Evolutionary conservation across 2,888 invertebrate genomes (phyloP), one percentile per base, ranked within the genome.

Genomic region (Asteroscopus sphinx): DNA sequence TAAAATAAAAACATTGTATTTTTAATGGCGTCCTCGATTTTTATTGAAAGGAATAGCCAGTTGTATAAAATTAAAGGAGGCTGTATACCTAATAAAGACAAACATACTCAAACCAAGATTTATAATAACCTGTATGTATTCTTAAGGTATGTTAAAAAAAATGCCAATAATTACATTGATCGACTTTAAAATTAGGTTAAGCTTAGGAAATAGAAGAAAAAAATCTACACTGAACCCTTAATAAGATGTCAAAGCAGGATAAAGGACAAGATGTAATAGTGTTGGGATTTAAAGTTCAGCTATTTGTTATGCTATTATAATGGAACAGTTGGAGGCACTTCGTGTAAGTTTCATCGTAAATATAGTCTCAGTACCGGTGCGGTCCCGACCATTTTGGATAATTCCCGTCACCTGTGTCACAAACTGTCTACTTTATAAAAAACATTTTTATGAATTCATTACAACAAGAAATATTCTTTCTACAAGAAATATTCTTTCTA

Each of bases 291-390:
- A 80, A 84, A 82, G 80, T 82, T 75, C 9, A 68, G 68, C 66
- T 82, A 82, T 83, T 83, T 82, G 79, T 77, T 81, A 74, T 58
- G 67, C 76, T 68, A 76, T 81, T 82, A 66, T 64, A 79, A 77
- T 65, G 77, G 74, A 77, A 63, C 77, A 79, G 76, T 76, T 76
- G 75, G 70, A 61, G 35, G 59, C 60, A 66, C 64, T 68, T 76
- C 59, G 65, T 41, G 45, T 62, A 85, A 88, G 79, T 87, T 85
- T 70, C n/a, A 57, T 55, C 79, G 78, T 87, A 84, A 88, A 88
- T 86, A 85, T 57, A 65, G 74, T 73, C 69, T 76, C 59, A 54
- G 58, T 21, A 21, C 21, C 21, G 21, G 21, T 45, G 62, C 57
- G 64, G 65, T 55, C 61, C 66, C 52, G 4, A 52, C 56, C 53